phyloP scores from a whole-genome alignment of 1,140 invertebrate genomes.

The Drosophila santomea region DNA sequence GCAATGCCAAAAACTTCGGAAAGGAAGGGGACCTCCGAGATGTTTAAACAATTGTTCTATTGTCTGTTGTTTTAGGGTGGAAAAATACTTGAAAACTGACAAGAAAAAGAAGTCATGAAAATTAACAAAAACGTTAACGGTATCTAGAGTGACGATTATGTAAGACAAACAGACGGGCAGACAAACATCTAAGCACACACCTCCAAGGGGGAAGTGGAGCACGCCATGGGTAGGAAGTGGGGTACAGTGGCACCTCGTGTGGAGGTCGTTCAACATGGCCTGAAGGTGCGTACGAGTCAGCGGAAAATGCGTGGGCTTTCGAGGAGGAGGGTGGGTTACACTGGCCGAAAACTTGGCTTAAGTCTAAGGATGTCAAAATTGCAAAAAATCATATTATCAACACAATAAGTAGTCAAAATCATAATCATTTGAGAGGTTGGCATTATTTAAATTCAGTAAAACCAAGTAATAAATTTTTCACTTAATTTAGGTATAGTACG shows the following conservation, averaged over 20 bases:
- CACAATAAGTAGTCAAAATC: no score
- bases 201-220: not conserved
- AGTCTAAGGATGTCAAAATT: not conserved
- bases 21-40: slow-evolving; percentile 33
- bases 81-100: slow-evolving; percentile 53
- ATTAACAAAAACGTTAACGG: slow-evolving; percentile 52
- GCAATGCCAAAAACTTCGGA: slow-evolving; percentile 67
- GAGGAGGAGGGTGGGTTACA: slow-evolving; percentile 5
- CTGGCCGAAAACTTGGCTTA: not conserved
- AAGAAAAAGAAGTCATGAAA: slow-evolving; percentile 39
- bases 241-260: slow-evolving; percentile 50
- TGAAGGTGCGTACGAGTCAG: slow-evolving; percentile 65
- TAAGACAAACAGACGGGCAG: slow-evolving; percentile 70
- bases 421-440: no score
- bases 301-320: slow-evolving; percentile 48
- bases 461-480: no score
- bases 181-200: slow-evolving; percentile 77
- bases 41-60: slow-evolving; percentile 84
- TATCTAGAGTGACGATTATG: slow-evolving; percentile 82
- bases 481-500: not conserved
- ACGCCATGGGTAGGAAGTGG: not conserved
- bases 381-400: no score
- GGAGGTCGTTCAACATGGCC: slow-evolving; percentile 55
- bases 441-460: not conserved
- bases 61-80: slow-evolving; percentile 72